Evolutionary conservation across 37 sponge, comb jelly and placozoan genomes (phyloP).

Genomic region (Aplysina aerophoba): DNA sequence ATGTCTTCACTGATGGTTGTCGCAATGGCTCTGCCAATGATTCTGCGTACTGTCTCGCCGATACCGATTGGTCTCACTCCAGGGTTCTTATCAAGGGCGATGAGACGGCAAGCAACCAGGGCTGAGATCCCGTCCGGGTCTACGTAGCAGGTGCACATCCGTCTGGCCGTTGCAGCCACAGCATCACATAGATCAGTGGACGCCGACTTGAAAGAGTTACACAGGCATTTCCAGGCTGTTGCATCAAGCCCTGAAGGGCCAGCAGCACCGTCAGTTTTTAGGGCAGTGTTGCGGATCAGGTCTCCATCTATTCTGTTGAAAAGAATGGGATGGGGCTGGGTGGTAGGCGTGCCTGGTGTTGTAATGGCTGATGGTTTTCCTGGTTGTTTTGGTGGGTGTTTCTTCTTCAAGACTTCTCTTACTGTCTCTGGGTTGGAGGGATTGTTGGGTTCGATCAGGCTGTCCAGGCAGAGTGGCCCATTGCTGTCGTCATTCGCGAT

Average conservation of each 20-base stretch:
- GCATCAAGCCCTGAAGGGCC: slow-evolving; percentile 38
- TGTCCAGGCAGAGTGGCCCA: not conserved
- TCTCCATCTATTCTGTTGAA: slow-evolving; percentile 26
- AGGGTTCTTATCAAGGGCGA: slow-evolving; percentile 37
- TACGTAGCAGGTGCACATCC: slow-evolving; percentile 29
- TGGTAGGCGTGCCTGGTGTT: not conserved
- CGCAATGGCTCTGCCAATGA: slow-evolving; percentile 14
- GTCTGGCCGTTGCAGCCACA: slow-evolving; percentile 2
- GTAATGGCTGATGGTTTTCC: not conserved
- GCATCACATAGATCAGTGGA: slow-evolving; percentile 40
- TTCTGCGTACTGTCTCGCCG: slow-evolving; percentile 16
- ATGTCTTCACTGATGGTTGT: slow-evolving; percentile 21
- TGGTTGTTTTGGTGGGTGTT: slow-evolving; percentile 18
- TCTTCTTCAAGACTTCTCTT: not conserved
- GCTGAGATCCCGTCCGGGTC: slow-evolving; percentile 2
- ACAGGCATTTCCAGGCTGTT: slow-evolving; percentile 22
- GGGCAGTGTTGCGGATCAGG: not conserved
- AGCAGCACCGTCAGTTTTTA: slow-evolving; percentile 17
- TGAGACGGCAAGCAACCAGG: slow-evolving; percentile 18
- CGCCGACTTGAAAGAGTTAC: slow-evolving; percentile 9
- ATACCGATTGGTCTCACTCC: slow-evolving; percentile 46
- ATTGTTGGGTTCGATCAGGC: too few species aligned
- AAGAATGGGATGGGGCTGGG: too few species aligned
- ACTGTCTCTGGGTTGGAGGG: too few species aligned
- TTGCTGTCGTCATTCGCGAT: not conserved